phyloP scores from a whole-genome alignment of 2,888 invertebrate genomes.

The Drosophila meridiana region DNA sequence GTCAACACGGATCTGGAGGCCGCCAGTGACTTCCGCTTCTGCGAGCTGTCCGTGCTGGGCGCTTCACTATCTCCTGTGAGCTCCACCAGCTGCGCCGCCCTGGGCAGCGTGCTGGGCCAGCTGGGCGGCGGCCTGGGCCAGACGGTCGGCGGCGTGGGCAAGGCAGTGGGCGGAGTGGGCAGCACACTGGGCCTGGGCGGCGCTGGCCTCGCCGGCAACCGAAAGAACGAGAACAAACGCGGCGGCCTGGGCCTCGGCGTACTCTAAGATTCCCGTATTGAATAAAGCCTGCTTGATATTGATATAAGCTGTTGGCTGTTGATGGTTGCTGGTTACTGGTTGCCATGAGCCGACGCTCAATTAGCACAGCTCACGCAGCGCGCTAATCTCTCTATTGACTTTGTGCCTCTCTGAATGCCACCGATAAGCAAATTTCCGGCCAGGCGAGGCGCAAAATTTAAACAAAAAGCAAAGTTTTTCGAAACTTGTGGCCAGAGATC shows the following conservation, averaged over 20 bases:
- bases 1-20: slow-evolving; percentile 86
- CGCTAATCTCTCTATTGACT: slow-evolving; percentile 78
- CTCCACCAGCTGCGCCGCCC: slow-evolving; percentile 78
- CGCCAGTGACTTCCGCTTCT: slow-evolving; percentile 85
- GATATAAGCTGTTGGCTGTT: slow-evolving; percentile 64
- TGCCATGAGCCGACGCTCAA: slow-evolving; percentile 74
- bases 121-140: slow-evolving; percentile 60
- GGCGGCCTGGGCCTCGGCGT: slow-evolving; percentile 62
- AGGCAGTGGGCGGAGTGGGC: slow-evolving; percentile 38
- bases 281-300: slow-evolving; percentile 62
- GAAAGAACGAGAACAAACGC: slow-evolving; percentile 4
- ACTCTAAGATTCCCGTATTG: slow-evolving; percentile 45
- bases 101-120: slow-evolving; percentile 62
- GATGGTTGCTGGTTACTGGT: slow-evolving; percentile 59
- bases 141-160: slow-evolving; percentile 45
- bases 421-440: slow-evolving; percentile 80
- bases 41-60: slow-evolving; percentile 83
- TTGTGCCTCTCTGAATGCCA: slow-evolving; percentile 66
- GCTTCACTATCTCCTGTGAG: slow-evolving; percentile 76
- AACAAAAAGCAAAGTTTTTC: slow-evolving; percentile 75
- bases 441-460: slow-evolving; percentile 68
- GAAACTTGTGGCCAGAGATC: slow-evolving; percentile 65
- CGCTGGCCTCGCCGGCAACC: not conserved
- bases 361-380: slow-evolving; percentile 71
- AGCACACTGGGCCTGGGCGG: slow-evolving; percentile 41